Evolutionary conservation across 1,140 invertebrate species (phyloP).

Genomic region (Pogonomyrmex californicus): DNA sequence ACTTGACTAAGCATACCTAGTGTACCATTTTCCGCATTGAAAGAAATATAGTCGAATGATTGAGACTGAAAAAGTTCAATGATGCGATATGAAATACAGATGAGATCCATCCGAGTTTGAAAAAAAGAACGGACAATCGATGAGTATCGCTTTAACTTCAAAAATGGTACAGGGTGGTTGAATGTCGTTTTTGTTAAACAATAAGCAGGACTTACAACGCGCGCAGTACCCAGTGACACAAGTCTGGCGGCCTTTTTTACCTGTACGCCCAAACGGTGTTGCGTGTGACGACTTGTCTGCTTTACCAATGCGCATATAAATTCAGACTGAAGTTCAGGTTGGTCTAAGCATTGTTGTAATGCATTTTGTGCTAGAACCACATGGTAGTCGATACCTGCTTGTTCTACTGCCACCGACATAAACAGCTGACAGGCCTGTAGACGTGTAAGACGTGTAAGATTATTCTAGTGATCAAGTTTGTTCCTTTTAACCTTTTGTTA

Average conservation of each 20-base stretch:
- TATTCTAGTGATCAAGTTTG: slow-evolving; percentile 3
- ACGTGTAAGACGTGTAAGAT: slow-evolving; percentile 10
- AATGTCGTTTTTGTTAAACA: slow-evolving; percentile 85
- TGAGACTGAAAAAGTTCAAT: slow-evolving; percentile 25
- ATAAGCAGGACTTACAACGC: slow-evolving; percentile 88
- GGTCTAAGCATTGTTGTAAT: slow-evolving; percentile 95
- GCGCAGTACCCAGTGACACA: slow-evolving; percentile 87
- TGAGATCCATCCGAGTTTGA: slow-evolving; percentile 35
- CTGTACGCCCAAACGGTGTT: slow-evolving; percentile 95
- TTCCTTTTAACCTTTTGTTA: slow-evolving; percentile 20
- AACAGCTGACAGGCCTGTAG: slow-evolving; percentile 96
- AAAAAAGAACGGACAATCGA: slow-evolving; percentile 19
- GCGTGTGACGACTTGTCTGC: slow-evolving; percentile 96
- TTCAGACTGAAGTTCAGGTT: slow-evolving; percentile 96
- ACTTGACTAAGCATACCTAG: slow-evolving; percentile 85
- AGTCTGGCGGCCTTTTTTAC: slow-evolving; percentile 90
- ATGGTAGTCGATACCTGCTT: slow-evolving; percentile 98
- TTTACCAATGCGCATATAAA: slow-evolving; percentile 96
- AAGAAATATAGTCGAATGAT: slow-evolving; percentile 24
- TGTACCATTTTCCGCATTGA: slow-evolving; percentile 81
- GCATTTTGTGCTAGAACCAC: slow-evolving; percentile 98
- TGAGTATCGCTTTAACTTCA: slow-evolving; percentile 43
- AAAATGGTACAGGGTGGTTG: slow-evolving; percentile 84
- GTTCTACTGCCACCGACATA: slow-evolving; percentile 97
- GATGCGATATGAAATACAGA: slow-evolving; percentile 26